Base-by-base conservation (phyloP, 2,797 vertebrate species). In the Xenopus petersii region DNA sequence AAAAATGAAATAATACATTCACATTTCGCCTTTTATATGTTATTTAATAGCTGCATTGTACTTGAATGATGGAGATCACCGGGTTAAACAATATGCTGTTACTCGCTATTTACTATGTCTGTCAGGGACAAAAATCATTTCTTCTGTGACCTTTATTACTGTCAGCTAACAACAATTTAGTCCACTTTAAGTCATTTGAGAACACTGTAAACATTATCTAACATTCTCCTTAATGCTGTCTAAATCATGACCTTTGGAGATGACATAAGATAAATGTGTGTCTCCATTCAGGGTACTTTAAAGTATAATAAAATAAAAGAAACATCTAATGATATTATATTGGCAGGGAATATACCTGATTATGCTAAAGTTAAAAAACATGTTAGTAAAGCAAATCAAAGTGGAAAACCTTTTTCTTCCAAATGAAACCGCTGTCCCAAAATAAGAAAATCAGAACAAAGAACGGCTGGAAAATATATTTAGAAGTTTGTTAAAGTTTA, bases 121-220 rank as follows among this genome's bases (percentile, higher is more conserved):
- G 69, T 82, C 68, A 85, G 83, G 33, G 80, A 81, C 76, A 84
- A 81, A 85, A 81, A 80, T 81, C 72, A 87, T 87, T 86, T 86
- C 84, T 70, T 83, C 64, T 70, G 17, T 88, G 86, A 88, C 86
- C 86, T 91, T 89, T 87, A 81, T 72, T 80, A 83, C 79, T 85
- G 79, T 84, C 73, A 46, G 75, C 70, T 88, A 80, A 83, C 84
- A 88, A 89, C 83, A 88, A 86, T 87, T 87, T 86, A 86, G 83
- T 87, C 79, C 81, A 84, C 82, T 89, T 91, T 85, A 83, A 88
- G 82, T 87, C 84, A 89, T 87, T 83, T 87, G 84, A 91, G 85
- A 89, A 83, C 68, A 80, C 66, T 80, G 80, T 85, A 87, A 87
- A 88, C 84, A 87, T 87, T 83, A 85, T 84, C 82, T 79, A 83